Evolutionary conservation across 2,797 vertebrate genomes (phyloP).

Genomic region (Sylvilagus floridanus): DNA sequence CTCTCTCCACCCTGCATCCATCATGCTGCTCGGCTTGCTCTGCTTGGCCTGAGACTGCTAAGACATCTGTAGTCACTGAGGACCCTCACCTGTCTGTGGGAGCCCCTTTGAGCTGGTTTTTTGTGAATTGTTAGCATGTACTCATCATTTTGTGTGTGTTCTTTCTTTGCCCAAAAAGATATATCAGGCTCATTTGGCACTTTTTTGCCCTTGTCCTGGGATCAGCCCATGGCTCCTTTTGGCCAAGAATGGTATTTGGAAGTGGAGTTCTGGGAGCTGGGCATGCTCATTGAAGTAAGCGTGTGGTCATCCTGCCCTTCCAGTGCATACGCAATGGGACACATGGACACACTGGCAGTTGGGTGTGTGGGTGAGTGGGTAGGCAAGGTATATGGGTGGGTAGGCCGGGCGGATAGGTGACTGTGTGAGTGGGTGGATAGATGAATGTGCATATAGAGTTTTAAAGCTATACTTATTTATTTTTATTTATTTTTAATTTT

Average conservation of each 20-base stretch:
- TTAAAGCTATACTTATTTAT: not conserved
- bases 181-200: not conserved
- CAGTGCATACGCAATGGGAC: not conserved
- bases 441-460: not conserved
- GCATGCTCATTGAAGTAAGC: not conserved
- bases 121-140: not conserved
- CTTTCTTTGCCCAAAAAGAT: not conserved
- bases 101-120: not conserved
- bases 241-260: not conserved
- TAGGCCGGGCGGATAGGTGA: not conserved
- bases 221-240: not conserved
- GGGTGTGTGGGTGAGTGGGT: no score
- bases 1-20: fast-evolving
- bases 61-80: no score
- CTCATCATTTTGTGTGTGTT: not conserved
- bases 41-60: not conserved
- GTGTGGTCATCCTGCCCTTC: not conserved
- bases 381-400: fast-evolving
- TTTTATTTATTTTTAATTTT: no score
- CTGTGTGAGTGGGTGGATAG: not conserved
- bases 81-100: no score
- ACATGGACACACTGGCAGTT: not conserved
- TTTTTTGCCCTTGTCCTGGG: not conserved
- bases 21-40: not conserved
- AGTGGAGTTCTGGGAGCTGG: not conserved